Conservation (phyloP, 2,797 vertebrate species). For the Danio aesculapii region DNA sequence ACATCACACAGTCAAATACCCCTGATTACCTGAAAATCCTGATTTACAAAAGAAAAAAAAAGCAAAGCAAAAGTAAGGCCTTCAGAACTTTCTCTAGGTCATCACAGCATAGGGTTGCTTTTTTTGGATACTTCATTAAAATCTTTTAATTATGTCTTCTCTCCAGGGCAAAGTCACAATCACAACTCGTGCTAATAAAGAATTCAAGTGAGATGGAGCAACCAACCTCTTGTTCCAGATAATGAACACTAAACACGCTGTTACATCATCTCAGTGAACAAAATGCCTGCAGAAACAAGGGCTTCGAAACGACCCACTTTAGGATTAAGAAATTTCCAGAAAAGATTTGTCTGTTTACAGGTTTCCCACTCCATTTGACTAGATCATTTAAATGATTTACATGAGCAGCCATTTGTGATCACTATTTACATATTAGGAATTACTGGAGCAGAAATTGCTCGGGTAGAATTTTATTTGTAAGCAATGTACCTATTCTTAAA, state of each 20-base stretch:
- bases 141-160: slow-evolving; percentile 81
- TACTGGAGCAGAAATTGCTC: background rate
- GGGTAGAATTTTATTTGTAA: background rate
- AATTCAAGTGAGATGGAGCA: slow-evolving; percentile 61
- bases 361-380: background rate
- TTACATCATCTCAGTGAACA: slow-evolving; percentile 22
- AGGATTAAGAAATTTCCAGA: background rate
- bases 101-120: slow-evolving; percentile 68
- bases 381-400: background rate
- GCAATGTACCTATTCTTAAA: background rate
- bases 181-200: slow-evolving; percentile 72
- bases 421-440: background rate
- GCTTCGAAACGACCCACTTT: slow-evolving; percentile 8
- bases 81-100: slow-evolving; percentile 75
- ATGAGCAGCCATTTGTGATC: background rate
- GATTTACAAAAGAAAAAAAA: background rate
- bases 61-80: slow-evolving; percentile 62
- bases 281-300: slow-evolving; percentile 1
- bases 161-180: slow-evolving; percentile 74
- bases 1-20: background rate
- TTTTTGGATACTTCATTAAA: slow-evolving; percentile 83
- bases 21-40: background rate
- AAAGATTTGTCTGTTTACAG: background rate
- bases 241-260: slow-evolving; percentile 50
- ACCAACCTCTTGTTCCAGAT: slow-evolving; percentile 59